Base-by-base conservation (phyloP, 2,113 vertebrate genomes). In the Myotis brandtii region DNA sequence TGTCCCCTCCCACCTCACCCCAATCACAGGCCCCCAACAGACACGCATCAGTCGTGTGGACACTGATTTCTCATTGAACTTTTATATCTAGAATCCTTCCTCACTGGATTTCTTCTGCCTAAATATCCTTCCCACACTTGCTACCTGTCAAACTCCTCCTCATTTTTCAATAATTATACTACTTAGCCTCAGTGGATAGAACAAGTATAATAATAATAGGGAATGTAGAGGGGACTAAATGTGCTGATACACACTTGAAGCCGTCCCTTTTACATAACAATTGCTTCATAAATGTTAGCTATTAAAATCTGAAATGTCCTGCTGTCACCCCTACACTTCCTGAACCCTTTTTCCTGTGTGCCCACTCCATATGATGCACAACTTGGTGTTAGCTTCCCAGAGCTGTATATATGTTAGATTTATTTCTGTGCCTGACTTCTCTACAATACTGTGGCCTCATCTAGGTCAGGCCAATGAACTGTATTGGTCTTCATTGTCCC, bases 1-100 rank as follows among this genome's bases (percentile, higher is more conserved):
- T 3, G 1, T 1, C 6, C 9, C 32, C 30, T 3, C 9, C 17
- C 9, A 10, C 2, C 7, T 1, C 0, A 17, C 6, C 3, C 30
- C 18, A 10, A 30, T 37, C 40, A 73, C 40, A 30, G 46, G 5
- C 32, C 40, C 9, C 4, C 30, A 17, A 17, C 14, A 66, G 20
- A 52, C 48, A 20, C 46, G 17, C 54, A 56, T 32, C 25, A 56
- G 37, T 9, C 32, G 0, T 13, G 9, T 11, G 32, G 17, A 18
- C 3, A 37, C 37, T 37, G 37, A 37, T 37, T 37, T 37, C 2
- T 86, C 43, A 32, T 30, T 9, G 46, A 89, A 79, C 23, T 56
- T 52, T 50, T 21, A 46, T 13, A 9, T 3, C 23, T 1, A 9
- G 6, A 5, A n/a, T 40, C 77, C 76, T 79, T 75, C 32, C 66